Percentiles rank a stretch among this genome's conserved stretches.
Evolutionary conservation across 2,797 vertebrate genomes (phyloP).

Genomic region (Anguilla megastoma): DNA sequence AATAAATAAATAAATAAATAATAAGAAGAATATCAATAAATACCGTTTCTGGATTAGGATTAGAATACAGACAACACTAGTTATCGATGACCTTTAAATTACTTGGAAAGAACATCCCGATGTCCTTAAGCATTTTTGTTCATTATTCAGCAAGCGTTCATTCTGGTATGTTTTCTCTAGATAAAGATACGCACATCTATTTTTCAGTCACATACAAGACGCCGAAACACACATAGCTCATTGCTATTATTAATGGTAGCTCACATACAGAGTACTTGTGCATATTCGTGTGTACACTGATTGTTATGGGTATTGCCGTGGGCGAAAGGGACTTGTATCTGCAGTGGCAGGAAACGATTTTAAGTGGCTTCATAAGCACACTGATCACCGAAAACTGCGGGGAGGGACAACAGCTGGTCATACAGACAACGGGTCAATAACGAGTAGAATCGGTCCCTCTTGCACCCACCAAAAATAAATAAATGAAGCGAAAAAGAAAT

Average conservation of each 20-base stretch:
- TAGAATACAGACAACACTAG: neutral
- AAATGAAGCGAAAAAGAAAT: conserved; percentile 20
- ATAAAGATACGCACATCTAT: conserved; percentile 6
- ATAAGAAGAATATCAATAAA: neutral
- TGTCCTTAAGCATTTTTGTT: neutral
- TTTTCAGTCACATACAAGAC: conserved; percentile 7
- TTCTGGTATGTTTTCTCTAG: neutral
- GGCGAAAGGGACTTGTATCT: conserved; percentile 9
- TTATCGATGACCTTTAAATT: neutral
- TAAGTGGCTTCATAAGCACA: conserved; percentile 24
- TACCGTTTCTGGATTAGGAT: neutral
- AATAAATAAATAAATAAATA: too few relatives aligned
- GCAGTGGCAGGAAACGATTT: neutral
- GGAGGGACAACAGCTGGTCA: conserved; percentile 26
- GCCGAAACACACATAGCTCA: neutral
- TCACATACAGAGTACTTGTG: conserved; percentile 9
- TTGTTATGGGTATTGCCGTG: conserved; percentile 19
- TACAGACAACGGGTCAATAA: conserved; percentile 32
- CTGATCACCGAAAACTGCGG: conserved; percentile 10
- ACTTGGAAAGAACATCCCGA: conserved; percentile 12
- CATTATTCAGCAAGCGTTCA: neutral
- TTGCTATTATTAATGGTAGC: conserved; percentile 35
- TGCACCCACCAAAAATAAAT: conserved; percentile 25
- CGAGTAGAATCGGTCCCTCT: conserved; percentile 21
- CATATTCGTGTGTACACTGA: conserved; percentile 21